Conservation (phyloP, 1,140 invertebrate genomes). For the Pararge aegeria region DNA sequence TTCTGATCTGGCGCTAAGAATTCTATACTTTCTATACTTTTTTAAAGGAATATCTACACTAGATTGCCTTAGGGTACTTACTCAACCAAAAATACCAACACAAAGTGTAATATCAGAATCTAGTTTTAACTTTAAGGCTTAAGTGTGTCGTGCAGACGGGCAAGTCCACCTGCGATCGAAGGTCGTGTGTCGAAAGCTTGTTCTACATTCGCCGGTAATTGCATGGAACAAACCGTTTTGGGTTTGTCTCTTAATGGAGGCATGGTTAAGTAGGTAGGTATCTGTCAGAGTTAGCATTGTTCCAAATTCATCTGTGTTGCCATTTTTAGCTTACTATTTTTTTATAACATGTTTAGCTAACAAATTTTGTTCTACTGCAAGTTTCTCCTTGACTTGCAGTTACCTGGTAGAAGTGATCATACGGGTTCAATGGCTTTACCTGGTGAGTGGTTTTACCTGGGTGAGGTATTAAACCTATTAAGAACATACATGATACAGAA, state of each 20-base stretch:
- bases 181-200: constrained; percentile 25
- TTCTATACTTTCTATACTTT: too few relatives aligned
- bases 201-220: constrained; percentile 31
- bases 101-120: neutral
- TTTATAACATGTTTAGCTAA: too few relatives aligned
- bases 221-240: constrained; percentile 31
- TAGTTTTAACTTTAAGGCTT: constrained; percentile 11
- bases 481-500: too few relatives aligned
- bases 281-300: neutral
- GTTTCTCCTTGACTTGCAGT: too few relatives aligned
- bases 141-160: constrained; percentile 5
- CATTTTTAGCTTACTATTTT: neutral
- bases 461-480: too few relatives aligned
- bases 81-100: neutral
- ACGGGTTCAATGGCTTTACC: too few relatives aligned
- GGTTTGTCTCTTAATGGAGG: constrained; percentile 24
- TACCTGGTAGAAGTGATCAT: too few relatives aligned
- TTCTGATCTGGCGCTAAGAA: too few relatives aligned
- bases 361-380: too few relatives aligned
- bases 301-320: neutral
- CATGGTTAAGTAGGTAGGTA: constrained; percentile 6
- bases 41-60: neutral
- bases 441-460: too few relatives aligned
- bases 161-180: constrained; percentile 22
- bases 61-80: neutral